Evolutionary conservation across 2,113 vertebrate genomes (phyloP).

Genomic region (Hyla sarda): DNA sequence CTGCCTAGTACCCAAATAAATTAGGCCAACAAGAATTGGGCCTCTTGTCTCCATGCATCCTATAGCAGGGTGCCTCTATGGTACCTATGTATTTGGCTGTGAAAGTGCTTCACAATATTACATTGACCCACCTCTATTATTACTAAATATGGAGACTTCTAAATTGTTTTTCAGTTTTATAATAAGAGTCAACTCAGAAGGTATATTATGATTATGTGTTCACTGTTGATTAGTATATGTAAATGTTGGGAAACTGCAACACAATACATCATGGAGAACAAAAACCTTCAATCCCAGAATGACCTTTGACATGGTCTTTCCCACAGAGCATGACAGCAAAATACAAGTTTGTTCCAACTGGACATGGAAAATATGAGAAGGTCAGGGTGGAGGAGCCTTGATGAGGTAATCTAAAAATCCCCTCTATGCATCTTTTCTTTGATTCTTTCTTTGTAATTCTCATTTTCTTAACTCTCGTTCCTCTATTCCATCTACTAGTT

Average conservation of each 20-base stretch:
- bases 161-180: background rate
- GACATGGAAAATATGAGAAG: slow-evolving; percentile 92
- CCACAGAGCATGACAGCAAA: slow-evolving; percentile 72
- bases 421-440: background rate
- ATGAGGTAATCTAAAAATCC: background rate
- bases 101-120: background rate
- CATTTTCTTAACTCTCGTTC: background rate
- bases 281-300: background rate
- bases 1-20: background rate
- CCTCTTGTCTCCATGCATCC: background rate
- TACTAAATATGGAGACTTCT: background rate
- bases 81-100: background rate
- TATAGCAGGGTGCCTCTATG: background rate
- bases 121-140: background rate
- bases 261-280: background rate
- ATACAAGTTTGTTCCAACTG: slow-evolving; percentile 86
- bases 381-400: slow-evolving; percentile 73
- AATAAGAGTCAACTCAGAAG: background rate
- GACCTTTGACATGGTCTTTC: slow-evolving; percentile 14
- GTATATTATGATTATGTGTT: background rate
- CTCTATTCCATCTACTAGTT: background rate
- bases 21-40: background rate
- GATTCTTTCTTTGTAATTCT: background rate
- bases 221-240: background rate
- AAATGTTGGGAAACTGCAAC: background rate